These are phyloP conservation scores for Thaumetopoea pityocampa DNA, from an alignment of 1,140 invertebrate genomes.

Conservation along the genomic window DNA sequence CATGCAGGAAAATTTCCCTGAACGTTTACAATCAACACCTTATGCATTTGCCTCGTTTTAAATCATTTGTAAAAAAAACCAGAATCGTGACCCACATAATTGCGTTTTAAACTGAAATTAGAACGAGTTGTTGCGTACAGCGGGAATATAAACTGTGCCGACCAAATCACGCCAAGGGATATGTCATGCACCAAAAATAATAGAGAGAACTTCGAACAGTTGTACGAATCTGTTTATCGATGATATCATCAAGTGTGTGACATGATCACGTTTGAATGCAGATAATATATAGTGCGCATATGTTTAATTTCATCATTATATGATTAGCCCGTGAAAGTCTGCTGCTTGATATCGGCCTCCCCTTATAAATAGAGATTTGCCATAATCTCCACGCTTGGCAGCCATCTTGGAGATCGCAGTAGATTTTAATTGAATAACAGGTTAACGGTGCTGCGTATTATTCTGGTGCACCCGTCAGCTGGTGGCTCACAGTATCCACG, in stretches of 20 bases:
- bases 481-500: too few species aligned
- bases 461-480: too few species aligned
- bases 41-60: conserved; percentile 7
- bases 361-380: too few species aligned
- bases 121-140: conserved; percentile 39
- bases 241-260: conserved; percentile 44
- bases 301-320: too few species aligned
- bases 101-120: conserved; percentile 56
- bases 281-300: too few species aligned
- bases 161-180: conserved; percentile 52
- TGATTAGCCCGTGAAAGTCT: too few species aligned
- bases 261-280: conserved; percentile 23
- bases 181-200: conserved; percentile 65
- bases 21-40: conserved; percentile 1
- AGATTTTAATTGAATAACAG: too few species aligned
- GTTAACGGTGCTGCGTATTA: too few species aligned
- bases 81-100: conserved; percentile 49
- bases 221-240: conserved; percentile 27
- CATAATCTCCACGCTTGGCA: too few species aligned
- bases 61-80: conserved; percentile 22
- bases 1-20: background rate
- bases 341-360: too few species aligned
- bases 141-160: conserved; percentile 31
- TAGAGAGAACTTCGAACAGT: conserved; percentile 31
- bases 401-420: too few species aligned